Evolutionary conservation across 2,797 vertebrate species (phyloP).

Genomic region (Melanogrammus aeglefinus): DNA sequence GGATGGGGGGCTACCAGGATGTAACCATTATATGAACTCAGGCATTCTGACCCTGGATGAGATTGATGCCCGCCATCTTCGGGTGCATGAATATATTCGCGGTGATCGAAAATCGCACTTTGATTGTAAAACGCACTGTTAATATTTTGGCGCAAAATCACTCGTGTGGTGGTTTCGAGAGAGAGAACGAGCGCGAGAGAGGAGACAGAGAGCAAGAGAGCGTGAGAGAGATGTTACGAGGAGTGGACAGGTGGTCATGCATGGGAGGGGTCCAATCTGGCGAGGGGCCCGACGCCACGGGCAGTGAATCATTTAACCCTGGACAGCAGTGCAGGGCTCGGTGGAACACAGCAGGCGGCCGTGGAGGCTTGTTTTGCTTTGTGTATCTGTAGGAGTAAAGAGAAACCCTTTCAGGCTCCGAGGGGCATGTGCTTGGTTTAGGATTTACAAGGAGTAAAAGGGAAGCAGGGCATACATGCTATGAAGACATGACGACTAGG

Average conservation of each 20-base stretch:
- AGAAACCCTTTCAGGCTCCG: no score
- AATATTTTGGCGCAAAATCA: conserved; percentile 52
- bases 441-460: no score
- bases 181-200: background rate
- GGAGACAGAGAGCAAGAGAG: background rate
- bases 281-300: conserved; percentile 29
- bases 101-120: conserved; percentile 46
- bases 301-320: conserved; percentile 55
- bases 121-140: conserved; percentile 46
- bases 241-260: conserved; percentile 61
- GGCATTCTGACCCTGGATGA: conserved; percentile 26
- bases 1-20: background rate
- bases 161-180: conserved; percentile 50
- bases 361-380: no score
- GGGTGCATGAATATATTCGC: conserved; percentile 47
- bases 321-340: background rate
- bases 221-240: conserved; percentile 43
- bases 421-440: no score
- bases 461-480: no score
- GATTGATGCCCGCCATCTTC: conserved; percentile 47
- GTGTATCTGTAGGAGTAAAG: no score
- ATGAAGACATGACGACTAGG: no score
- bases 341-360: no score
- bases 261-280: conserved; percentile 57
- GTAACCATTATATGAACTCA: background rate